Evolutionary conservation across 2,797 vertebrate genomes (phyloP), one percentile per base, ranked within the genome.

Genomic region (Poeciliopsis presidionis): DNA sequence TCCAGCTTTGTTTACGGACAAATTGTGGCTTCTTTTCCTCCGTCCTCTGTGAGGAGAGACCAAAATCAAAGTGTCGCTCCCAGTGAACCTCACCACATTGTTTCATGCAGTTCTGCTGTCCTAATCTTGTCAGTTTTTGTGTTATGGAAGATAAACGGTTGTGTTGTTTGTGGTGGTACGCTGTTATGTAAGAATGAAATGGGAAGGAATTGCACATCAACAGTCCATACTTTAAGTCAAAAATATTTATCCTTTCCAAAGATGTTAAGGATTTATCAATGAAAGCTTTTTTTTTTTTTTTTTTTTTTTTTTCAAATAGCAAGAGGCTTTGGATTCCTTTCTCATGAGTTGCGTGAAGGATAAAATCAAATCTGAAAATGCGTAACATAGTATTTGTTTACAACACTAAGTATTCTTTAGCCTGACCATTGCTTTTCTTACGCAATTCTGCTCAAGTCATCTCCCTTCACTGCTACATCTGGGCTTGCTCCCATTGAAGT

Each of bases 11-110:
- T 88, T 89, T 86, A 85, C 33, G 22, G 43, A 45, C 47, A 69
- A 43, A 79, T 79, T 53, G 59, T 2, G 14, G 63, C 77, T 91
- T 90, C 87, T 91, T 91, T 91, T 79, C 65, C 81, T 75, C 45
- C 18, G 39, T 63, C 71, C 75, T 76, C 76, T 41, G 55, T 89
- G 89, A 90, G 89, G 88, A 67, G 70, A 79, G 67, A 47, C 77
- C 13, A 70, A 71, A 90, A 83, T 89, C 74, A 88, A 86, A 88
- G 84, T 74, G 43, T 79, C 28, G 28, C 5, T 87, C 83, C 71
- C 83, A 74, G 76, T 39, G 79, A 87, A 83, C 79, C 65, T 76
- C 55, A 76, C 71, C 70, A 1, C 61, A 75, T 80, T 86, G 77
- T 78, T 82, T 81, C 73, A 72, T 57, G 61, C 76, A 85, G 78